Conservation (phyloP, 2,888 invertebrate species). For the Xylocampa areola region DNA sequence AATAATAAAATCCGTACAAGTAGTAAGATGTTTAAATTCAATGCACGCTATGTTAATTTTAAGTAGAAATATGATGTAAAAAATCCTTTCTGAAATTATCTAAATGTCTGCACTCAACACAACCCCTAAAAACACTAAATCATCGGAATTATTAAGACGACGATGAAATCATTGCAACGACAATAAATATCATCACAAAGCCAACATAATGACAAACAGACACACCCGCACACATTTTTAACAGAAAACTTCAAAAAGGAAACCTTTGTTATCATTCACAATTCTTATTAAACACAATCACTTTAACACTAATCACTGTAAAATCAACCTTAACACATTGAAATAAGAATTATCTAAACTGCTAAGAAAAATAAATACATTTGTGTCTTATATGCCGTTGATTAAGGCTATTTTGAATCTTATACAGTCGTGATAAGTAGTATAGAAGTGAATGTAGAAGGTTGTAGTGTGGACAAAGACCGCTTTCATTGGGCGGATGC, state of each 20-base stretch:
- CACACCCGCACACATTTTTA: conserved; percentile 65
- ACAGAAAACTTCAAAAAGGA: conserved; percentile 62
- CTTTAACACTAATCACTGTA: conserved; percentile 4
- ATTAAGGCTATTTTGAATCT: conserved; percentile 60
- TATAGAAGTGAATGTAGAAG: conserved; percentile 47
- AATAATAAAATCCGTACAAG: too few relatives aligned
- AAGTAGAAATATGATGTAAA: too few relatives aligned
- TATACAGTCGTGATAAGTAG: conserved; percentile 62
- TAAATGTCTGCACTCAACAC: neutral
- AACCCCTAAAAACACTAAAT: conserved; percentile 34
- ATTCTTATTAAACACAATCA: conserved; percentile 57
- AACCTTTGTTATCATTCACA: conserved; percentile 61
- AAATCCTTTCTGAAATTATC: neutral
- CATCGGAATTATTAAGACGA: conserved; percentile 20
- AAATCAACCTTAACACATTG: conserved; percentile 30
- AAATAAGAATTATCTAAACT: conserved; percentile 21
- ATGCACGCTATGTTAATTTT: too few relatives aligned
- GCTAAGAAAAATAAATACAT: conserved; percentile 17
- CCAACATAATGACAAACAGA: conserved; percentile 52
- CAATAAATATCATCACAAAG: conserved; percentile 57
- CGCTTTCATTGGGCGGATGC: conserved; percentile 87
- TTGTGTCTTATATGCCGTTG: conserved; percentile 3
- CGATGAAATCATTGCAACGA: conserved; percentile 35
- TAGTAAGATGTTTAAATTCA: too few relatives aligned
- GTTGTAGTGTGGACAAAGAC: conserved; percentile 75